A percentile compares a stretch with the other conserved stretches of the same genome.
These are phyloP conservation scores for Buphagus erythrorhynchus DNA, from an alignment of 2,797 vertebrate species.

Conservation along the genomic window DNA sequence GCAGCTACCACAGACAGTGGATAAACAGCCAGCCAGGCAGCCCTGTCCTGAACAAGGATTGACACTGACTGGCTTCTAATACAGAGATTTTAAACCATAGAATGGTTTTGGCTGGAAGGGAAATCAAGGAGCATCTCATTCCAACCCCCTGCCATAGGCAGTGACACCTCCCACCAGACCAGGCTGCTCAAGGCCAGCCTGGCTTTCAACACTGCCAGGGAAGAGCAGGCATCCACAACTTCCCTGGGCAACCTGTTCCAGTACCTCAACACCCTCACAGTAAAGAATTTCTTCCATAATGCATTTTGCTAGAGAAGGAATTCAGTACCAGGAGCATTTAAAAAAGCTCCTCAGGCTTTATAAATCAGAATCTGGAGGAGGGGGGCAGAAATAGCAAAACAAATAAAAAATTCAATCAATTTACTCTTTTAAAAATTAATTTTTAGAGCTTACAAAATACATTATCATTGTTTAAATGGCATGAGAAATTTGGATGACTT, in stretches of 20 bases:
- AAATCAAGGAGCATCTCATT: not conserved
- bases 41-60: not conserved
- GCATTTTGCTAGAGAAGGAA: not conserved
- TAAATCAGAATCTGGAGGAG: rapidly evolving
- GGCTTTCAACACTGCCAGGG: not conserved
- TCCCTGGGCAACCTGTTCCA: not conserved
- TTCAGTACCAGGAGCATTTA: not conserved
- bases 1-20: not conserved
- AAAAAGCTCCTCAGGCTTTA: not conserved
- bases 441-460: not conserved
- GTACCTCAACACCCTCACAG: not conserved
- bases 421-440: not conserved
- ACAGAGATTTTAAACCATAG: not conserved
- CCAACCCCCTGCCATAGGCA: not conserved
- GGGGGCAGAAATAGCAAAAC: not conserved
- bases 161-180: not conserved
- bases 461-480: not conserved
- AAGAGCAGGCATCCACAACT: not conserved
- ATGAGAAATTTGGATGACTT: not conserved
- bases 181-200: not conserved
- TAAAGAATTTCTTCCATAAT: not conserved
- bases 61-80: not conserved
- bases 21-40: not conserved
- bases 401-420: not conserved
- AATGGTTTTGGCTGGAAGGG: not conserved